A percentile compares a stretch with the other conserved stretches of the same genome.
Conservation (phyloP, 2,113 vertebrate species). For the Mohoua ochrocephala region DNA sequence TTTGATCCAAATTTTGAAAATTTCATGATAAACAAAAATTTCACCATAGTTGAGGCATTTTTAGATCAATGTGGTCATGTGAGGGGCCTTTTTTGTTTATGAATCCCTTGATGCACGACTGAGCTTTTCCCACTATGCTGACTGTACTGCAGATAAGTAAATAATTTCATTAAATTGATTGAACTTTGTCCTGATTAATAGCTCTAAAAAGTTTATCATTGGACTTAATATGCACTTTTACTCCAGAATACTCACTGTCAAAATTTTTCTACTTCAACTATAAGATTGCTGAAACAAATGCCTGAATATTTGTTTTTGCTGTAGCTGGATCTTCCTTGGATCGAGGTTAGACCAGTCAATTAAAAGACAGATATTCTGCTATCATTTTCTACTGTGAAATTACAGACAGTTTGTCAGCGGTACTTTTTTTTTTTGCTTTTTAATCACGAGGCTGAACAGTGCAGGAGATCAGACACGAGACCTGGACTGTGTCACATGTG, state of each 20-base stretch:
- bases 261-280: neutral
- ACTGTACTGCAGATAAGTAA: neutral
- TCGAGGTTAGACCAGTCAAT: neutral
- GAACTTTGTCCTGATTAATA: neutral
- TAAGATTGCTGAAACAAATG: neutral
- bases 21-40: neutral
- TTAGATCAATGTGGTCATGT: neutral
- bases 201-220: neutral
- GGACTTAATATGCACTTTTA: neutral
- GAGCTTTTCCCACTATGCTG: neutral
- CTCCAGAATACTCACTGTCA: neutral
- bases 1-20: slow-evolving; percentile 23
- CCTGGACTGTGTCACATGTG: neutral
- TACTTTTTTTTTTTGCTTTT: neutral
- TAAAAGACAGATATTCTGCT: neutral
- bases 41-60: neutral
- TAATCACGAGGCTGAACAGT: neutral
- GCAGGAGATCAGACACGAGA: neutral
- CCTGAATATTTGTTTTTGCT: neutral
- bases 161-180: neutral
- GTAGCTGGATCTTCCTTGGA: neutral
- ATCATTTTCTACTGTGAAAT: neutral
- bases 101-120: neutral
- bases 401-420: neutral
- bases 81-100: neutral